Evolutionary conservation across 2,888 invertebrate genomes (phyloP).

Genomic region (Papilio demoleus): DNA sequence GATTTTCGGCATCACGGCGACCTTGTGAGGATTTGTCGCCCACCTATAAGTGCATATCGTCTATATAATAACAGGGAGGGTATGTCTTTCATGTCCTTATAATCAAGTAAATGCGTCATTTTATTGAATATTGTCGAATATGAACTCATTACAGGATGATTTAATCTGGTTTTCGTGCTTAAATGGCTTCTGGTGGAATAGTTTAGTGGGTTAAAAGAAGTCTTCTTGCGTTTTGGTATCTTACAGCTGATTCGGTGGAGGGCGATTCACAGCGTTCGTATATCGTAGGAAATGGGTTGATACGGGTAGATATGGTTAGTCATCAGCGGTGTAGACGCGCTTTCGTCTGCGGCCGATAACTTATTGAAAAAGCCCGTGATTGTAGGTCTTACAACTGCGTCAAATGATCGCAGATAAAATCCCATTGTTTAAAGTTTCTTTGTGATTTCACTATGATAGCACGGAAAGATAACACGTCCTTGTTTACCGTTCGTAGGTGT

Average conservation of each 20-base stretch:
- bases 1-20: constrained; percentile 77
- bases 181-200: constrained; percentile 37
- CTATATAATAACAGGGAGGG: constrained; percentile 81
- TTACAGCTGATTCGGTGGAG: constrained; percentile 77
- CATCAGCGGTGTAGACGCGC: constrained; percentile 73
- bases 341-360: constrained; percentile 61
- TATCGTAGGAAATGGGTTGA: constrained; percentile 65
- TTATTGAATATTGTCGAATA: constrained; percentile 73
- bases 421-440: constrained; percentile 73
- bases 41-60: constrained; percentile 74
- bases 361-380: constrained; percentile 56
- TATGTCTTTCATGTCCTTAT: constrained; percentile 81
- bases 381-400: constrained; percentile 60
- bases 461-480: constrained; percentile 67
- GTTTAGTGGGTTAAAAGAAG: constrained; percentile 47
- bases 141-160: constrained; percentile 59
- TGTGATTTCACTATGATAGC: constrained; percentile 71
- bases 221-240: constrained; percentile 55
- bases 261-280: constrained; percentile 69
- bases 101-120: constrained; percentile 83
- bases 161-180: constrained; percentile 49
- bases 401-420: constrained; percentile 65
- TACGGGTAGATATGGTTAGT: constrained; percentile 77
- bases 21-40: constrained; percentile 79
- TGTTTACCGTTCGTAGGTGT: constrained; percentile 66